Evolutionary conservation across 2,888 invertebrate genomes (phyloP).

Genomic region (Macrostomum cliftonense): DNA sequence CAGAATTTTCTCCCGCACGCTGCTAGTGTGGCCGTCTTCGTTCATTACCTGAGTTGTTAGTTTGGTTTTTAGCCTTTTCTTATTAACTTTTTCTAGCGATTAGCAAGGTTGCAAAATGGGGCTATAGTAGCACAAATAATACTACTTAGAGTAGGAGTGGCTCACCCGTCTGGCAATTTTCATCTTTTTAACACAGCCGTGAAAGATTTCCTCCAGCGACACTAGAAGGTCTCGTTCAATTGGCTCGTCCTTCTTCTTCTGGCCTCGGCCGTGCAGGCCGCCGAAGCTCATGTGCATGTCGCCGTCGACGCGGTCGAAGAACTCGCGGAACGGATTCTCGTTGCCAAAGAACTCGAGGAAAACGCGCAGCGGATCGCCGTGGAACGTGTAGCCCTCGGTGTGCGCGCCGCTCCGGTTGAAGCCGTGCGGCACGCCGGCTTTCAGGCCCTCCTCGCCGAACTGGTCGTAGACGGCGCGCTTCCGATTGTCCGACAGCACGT

Average conservation of each 20-base stretch:
- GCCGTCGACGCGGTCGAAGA: constrained; percentile 35
- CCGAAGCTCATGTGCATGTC: constrained; percentile 39
- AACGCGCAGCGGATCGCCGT: constrained; percentile 47
- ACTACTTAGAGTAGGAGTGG: too few species aligned
- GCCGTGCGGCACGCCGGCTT: constrained; percentile 54
- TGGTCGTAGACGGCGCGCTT: constrained; percentile 58
- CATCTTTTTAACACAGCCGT: constrained; percentile 39
- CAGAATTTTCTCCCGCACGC: constrained; percentile 37
- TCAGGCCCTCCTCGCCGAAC: constrained; percentile 68
- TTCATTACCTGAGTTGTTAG: constrained; percentile 38
- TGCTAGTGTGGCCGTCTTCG: constrained; percentile 38
- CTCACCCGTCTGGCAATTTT: constrained; percentile 14
- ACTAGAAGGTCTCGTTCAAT: constrained; percentile 34
- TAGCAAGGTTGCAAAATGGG: too few species aligned
- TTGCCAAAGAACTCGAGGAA: constrained; percentile 59
- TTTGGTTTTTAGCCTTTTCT: too few species aligned
- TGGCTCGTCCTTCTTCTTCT: constrained; percentile 35
- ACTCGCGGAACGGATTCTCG: constrained; percentile 51
- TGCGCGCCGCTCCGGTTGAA: constrained; percentile 30
- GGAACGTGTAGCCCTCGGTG: constrained; percentile 46
- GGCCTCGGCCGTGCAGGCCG: constrained; percentile 32
- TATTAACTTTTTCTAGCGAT: too few species aligned
- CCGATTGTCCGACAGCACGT: constrained; percentile 35
- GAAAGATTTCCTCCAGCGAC: constrained; percentile 36
- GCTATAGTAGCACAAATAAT: too few species aligned